These are phyloP conservation scores for Pontoporia blainvillei DNA, from an alignment of 2,113 vertebrate species.

Conservation along the genomic window DNA sequence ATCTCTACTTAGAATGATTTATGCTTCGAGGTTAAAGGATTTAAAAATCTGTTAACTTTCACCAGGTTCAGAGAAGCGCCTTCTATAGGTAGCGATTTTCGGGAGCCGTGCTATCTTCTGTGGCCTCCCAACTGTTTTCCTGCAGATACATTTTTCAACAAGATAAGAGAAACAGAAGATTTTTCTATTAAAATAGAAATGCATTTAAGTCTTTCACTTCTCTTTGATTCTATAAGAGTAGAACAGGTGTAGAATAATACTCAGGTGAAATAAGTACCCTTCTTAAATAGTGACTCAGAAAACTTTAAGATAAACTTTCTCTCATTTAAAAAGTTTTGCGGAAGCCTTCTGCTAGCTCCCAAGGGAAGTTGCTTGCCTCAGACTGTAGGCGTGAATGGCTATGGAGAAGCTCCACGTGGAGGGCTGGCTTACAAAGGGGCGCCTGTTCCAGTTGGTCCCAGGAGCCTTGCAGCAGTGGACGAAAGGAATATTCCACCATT, in stretches of 20 bases:
- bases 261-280: not conserved
- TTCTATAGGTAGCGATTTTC: not conserved
- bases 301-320: not conserved
- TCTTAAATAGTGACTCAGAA: not conserved
- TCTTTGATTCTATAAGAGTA: not conserved
- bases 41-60: not conserved
- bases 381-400: not conserved
- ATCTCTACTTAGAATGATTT: not conserved
- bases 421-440: not conserved
- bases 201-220: not conserved
- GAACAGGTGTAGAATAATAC: not conserved
- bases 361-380: not conserved
- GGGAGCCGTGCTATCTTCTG: not conserved
- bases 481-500: not conserved
- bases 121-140: not conserved
- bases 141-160: not conserved
- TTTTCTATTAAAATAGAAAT: not conserved
- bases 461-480: not conserved
- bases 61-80: not conserved
- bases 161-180: not conserved
- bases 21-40: not conserved
- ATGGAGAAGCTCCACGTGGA: not conserved
- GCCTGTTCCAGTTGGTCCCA: not conserved
- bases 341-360: not conserved
- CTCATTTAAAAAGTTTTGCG: not conserved